Base-by-base conservation (phyloP, 2,797 vertebrate genomes). In the Enteromius radiatus region DNA sequence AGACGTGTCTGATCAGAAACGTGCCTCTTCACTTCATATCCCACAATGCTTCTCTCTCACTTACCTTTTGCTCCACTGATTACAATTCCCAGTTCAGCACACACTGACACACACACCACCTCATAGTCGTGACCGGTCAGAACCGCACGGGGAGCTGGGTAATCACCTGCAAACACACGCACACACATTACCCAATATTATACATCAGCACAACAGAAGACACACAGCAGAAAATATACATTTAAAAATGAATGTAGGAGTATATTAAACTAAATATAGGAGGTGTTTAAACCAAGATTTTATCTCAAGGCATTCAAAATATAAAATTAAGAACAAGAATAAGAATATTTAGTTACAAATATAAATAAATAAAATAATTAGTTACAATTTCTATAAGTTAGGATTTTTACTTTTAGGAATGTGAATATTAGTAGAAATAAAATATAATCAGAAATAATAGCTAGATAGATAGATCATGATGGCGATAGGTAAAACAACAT, bases 21-120 rank as follows among this genome's bases (percentile, higher is more conserved):
- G 0, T 28, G 11, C 41, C 36, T 76, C 8, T 6, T 59, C 21
- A 77, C 12, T 63, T 31, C 14, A 38, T 54, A 47, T 63, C n/a
- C 12, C 68, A 81, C 31, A 78, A 49, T 47, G 52, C 49, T n/a
- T 38, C 14, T 36, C 49, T 73, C 38, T 75, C 61, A 88, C 96
- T 93, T 86, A 99, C 98, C 98, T 97, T 98, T 99, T 92, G 98
- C 96, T 90, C 98, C 98, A 80, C 98, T 99, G 93, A 99, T 98
- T 90, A 99, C 97, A 1, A 99, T 95, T 73, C 97, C 98, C 84
- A 99, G 95, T 89, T 99, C 98, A 45, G 98, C 98, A 84, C 98
- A 99, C 78, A 99, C 98, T 0, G 97, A 96, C 81, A 99, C 98
- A 8, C 97, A 99, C 90, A 98, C 96, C 87, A 99, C 97, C 93